Evolutionary conservation across 23 tunicate genomes (phyloP), one percentile per base, ranked within the genome.

Genomic region (Corella eumyota): DNA sequence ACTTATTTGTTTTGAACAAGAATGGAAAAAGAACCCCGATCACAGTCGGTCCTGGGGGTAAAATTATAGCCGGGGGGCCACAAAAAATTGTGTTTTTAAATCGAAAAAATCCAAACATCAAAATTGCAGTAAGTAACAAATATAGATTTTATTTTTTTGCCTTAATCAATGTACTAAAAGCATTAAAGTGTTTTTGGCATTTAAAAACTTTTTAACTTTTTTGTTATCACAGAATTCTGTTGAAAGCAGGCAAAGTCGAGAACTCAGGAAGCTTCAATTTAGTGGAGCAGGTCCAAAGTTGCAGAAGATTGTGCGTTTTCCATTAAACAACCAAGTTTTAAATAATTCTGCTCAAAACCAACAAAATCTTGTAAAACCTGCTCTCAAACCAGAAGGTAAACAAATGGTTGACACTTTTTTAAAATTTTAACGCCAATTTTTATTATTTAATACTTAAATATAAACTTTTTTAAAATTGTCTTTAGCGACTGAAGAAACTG

Each of bases 21-120:
- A 85, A 77, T 49, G 95, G 95, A 26, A 69, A 66, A 4, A 62
- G 71, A 34, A 85, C 95, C 0, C 95, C 82, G 25, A 81, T 85
- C 25, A 77, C 73, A 19, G 49, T 85, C 24, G 85, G 80, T 11
- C 50, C 95, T 30, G 75, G 78, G 9, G 95, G 95, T 13, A 77
- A 77, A 40, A 59, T 85, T 17, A 47, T 48, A 2, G 58, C 74
- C 31, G 83, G 76, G 1, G 34, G 31, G 28, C 15, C 19, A 9
- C 82, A 75, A 40, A 53, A 68, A 11, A 32, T 75, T n/a, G 58
- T 75, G 27, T 40, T 75, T 49, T 56, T 75, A 60, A 65, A 74
- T 4, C 63, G 29, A 24, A 52, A 68, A 27, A 20, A 59, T 6
- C 40, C 38, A 25, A 59, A 59, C 64, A 59, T 9, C 48, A 40